These are phyloP conservation scores for Dufourea novaeangliae DNA, from an alignment of 1,140 invertebrate genomes.

Conservation along the genomic window DNA sequence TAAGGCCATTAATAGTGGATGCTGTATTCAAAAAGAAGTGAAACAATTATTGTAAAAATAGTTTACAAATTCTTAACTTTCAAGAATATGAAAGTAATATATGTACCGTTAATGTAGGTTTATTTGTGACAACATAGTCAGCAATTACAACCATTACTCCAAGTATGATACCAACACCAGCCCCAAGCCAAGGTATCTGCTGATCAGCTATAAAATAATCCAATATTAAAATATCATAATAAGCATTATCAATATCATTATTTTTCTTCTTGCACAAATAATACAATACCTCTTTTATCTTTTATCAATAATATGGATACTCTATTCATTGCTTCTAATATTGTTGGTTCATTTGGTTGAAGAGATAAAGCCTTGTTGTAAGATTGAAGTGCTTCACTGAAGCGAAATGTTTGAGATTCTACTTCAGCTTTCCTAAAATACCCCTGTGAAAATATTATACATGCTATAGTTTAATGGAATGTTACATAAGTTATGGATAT, in stretches of 20 bases:
- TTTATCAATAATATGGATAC: slow-evolving; percentile 84
- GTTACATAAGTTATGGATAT: not conserved
- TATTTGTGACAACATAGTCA: slow-evolving; percentile 86
- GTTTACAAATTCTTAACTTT: slow-evolving; percentile 8
- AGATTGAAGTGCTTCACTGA: slow-evolving; percentile 87
- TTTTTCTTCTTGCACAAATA: not conserved
- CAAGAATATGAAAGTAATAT: slow-evolving; percentile 16
- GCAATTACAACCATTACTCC: slow-evolving; percentile 87
- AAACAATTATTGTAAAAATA: slow-evolving; percentile 4
- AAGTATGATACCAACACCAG: slow-evolving; percentile 87
- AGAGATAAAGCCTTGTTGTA: slow-evolving; percentile 86
- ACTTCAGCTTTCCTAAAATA: slow-evolving; percentile 91
- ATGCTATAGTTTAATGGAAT: not conserved
- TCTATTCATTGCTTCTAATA: slow-evolving; percentile 85
- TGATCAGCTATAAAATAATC: slow-evolving; percentile 84
- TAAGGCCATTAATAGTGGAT: slow-evolving; percentile 84
- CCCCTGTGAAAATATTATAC: slow-evolving; percentile 83
- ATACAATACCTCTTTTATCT: slow-evolving; percentile 80
- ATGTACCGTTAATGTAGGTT: slow-evolving; percentile 86
- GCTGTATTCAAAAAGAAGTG: slow-evolving; percentile 74
- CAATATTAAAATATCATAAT: slow-evolving; percentile 15
- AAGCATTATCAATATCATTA: not conserved
- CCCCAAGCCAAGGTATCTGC: slow-evolving; percentile 89
- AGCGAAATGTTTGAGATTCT: slow-evolving; percentile 86
- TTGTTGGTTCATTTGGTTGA: slow-evolving; percentile 86